Base-by-base conservation (phyloP, 1,140 invertebrate genomes). In the Hypothenemus hampei region DNA sequence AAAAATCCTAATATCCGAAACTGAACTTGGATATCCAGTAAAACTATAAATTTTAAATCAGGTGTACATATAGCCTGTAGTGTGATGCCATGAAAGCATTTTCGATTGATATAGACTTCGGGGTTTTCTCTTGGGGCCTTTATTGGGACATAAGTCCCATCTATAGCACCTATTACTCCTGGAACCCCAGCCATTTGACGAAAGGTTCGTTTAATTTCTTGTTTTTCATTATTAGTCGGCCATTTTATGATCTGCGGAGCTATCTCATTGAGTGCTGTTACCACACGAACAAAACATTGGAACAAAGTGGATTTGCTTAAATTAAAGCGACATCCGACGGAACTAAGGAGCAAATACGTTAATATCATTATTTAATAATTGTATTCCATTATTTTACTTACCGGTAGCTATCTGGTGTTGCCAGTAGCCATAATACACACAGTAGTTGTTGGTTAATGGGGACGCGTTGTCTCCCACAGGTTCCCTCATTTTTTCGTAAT, bases 141-240 rank as follows among this genome's bases (percentile, higher is more conserved):
- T 18, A 61, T 61, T 24, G 37, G 31, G 26, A 61, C 36, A 50
- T 54, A 61, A 26, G 59, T 61, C 1, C 59, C 59, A 44, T 61
- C 59, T n/a, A 61, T 26, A 10, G 44, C 56, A 15, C 59, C 50
- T 24, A 56, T 31, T 35, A 56, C 53, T 3, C 39, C 39, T 37
- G 13, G n/a, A n/a, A 55, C n/a, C 8, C 35, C 22, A 4, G 26
- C 52, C 15, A 33, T 24, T 21, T 19, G 18, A 13, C 19, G 15
- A 37, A 55, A 55, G 18, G 33, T 21, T 21, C 36, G 19, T 26
- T 52, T 52, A 23, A 45, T 39, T 26, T 31, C 22, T 22, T 16
- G 6, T 33, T 18, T 36, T 37, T 45, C 41, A 29, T 49, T 20
- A 21, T 24, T 31, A 19, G 6, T 40, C 19, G 57, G 57, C 51